Percentiles rank a stretch among this genome's conserved stretches.
phyloP scores from a whole-genome alignment of 2,113 vertebrate genomes.

The Erinaceus europaeus region DNA sequence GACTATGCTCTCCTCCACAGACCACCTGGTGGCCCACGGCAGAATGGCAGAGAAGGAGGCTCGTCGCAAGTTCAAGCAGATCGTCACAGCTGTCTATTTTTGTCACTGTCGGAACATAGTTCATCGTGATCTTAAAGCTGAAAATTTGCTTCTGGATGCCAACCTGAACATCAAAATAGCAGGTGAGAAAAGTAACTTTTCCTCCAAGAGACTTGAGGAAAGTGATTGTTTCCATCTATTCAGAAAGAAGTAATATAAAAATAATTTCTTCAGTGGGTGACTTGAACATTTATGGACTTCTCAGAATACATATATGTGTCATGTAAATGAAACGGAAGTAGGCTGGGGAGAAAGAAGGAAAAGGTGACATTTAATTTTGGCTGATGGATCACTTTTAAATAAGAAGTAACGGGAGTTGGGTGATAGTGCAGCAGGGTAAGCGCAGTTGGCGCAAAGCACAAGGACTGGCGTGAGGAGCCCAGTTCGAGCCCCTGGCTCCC shows the following conservation, averaged over 20 bases:
- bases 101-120: constrained; percentile 98
- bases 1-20: constrained; percentile 72
- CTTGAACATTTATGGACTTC: constrained; percentile 8
- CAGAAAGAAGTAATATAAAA: constrained; percentile 55
- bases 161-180: constrained; percentile 96
- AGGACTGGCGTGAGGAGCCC: too few relatives aligned
- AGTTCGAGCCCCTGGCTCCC: too few relatives aligned
- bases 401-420: too few relatives aligned
- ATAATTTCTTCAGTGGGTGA: background rate
- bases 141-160: constrained; percentile 97
- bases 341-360: background rate
- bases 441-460: too few relatives aligned
- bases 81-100: constrained; percentile 96
- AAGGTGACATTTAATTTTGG: constrained; percentile 29
- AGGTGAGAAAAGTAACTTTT: constrained; percentile 84
- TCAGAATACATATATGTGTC: constrained; percentile 8
- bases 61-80: constrained; percentile 97
- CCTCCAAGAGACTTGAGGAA: background rate
- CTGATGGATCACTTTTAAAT: background rate
- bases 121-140: constrained; percentile 97
- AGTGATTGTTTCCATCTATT: constrained; percentile 66
- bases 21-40: constrained; percentile 97
- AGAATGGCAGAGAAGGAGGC: constrained; percentile 99
- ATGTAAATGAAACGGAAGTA: too few relatives aligned
- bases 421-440: too few relatives aligned